phyloP scores from a whole-genome alignment of 2,797 vertebrate species.

The Crypturellus tataupa region DNA sequence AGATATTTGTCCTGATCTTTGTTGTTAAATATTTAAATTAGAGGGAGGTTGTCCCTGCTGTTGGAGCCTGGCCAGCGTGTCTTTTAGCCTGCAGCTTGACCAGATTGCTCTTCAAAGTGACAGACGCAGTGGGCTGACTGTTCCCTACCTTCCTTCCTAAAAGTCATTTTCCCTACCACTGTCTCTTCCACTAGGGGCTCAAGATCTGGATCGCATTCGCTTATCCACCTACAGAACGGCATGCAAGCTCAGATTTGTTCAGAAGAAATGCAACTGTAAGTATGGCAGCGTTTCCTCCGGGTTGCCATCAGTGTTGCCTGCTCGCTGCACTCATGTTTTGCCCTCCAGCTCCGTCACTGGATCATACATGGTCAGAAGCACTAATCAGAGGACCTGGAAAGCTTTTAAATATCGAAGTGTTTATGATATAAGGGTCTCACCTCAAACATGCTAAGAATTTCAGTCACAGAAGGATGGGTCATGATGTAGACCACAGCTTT shows the following conservation, averaged over 20 bases:
- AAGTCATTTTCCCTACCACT: conserved; percentile 15
- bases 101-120: conserved; percentile 52
- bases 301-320: neutral
- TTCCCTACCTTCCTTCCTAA: neutral
- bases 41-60: neutral
- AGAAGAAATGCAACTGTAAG: conserved; percentile 99
- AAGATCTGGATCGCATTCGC: conserved; percentile 97
- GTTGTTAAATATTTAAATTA: conserved; percentile 50
- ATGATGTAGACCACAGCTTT: neutral
- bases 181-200: conserved; percentile 87
- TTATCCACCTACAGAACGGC: conserved; percentile 98
- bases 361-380: neutral
- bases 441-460: neutral
- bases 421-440: neutral
- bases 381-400: neutral
- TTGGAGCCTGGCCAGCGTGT: conserved; percentile 25
- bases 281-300: conserved; percentile 62
- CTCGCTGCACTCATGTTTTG: neutral
- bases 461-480: neutral
- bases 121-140: conserved; percentile 27
- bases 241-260: conserved; percentile 98
- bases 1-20: neutral
- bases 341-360: conserved; percentile 12
- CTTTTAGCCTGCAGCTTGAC: conserved; percentile 60
- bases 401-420: neutral